Evolutionary conservation across 2,888 invertebrate species (phyloP), one percentile per base, ranked within the genome.

Genomic region (Callosobruchus maculatus): DNA sequence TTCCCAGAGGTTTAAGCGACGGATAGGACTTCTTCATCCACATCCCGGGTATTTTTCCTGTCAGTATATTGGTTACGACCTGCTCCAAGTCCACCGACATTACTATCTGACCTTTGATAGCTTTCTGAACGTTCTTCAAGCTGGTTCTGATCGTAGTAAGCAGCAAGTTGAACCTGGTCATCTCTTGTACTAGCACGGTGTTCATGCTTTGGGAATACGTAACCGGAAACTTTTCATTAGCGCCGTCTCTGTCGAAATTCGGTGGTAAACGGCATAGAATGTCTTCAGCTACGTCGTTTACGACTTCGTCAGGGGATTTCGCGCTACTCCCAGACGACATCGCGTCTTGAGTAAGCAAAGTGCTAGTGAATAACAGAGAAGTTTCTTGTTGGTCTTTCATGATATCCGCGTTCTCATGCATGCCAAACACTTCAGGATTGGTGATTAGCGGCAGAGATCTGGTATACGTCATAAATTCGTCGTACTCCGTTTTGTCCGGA

Each of bases 321-420:
- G 90, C 91, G 0, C 88, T 90, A 1, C 89, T 90, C 21, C 91
- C 91, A 0, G 89, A 86, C 0, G 90, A 87, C 80, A 90, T 88
- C 2, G 92, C 89, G 82, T 93, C 93, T 92, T 96, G 95, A 20
- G 95, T 95, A 5, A 94, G 86, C 73, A 95, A 86, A 20, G 93
- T 92, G 20, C 93, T 95, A 74, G 89, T 87, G 74, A 97, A 91
- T 73, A 98, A 84, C 76, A 93, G 90, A 80, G 91, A 91, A 0
- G 96, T 95, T 85, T 97, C 97, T 81, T 95, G 92, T 86, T 96
- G 94, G 86, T 97, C 97, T 85, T 96, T 96, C 82, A 95, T 93
- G 82, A 97, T 96, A 83, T 97, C 96, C 0, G 97, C 97, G 88
- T 97, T 97, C 75, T 95, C 91, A 86, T 97, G 93, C 91, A 97